Percentiles rank a stretch among this genome's conserved stretches.
Evolutionary conservation across 1,140 invertebrate species (phyloP).

Genomic region (Sminthurides bifidus): DNA sequence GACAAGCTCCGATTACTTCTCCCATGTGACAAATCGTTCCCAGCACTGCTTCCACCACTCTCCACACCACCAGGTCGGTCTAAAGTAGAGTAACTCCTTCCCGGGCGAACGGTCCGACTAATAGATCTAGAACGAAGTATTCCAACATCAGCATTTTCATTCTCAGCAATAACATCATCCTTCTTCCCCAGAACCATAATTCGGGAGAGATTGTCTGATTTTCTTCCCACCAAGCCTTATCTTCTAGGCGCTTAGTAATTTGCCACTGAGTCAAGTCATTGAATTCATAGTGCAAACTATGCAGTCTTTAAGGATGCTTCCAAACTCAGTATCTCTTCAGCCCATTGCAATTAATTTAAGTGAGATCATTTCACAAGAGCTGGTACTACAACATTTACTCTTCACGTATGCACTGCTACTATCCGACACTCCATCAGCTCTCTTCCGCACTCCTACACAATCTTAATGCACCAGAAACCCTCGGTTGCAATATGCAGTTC

Average conservation of each 20-base stretch:
- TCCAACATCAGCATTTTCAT: background rate
- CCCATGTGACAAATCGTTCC: conserved; percentile 5
- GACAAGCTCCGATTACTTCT: conserved; percentile 12
- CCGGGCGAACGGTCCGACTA: conserved; percentile 15
- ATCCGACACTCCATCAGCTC: too few species aligned
- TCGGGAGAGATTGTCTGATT: too few species aligned
- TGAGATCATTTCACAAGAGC: too few species aligned
- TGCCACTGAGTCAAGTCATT: background rate
- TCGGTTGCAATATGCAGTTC: too few species aligned
- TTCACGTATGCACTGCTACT: too few species aligned
- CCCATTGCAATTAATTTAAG: too few species aligned
- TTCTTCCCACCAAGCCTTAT: background rate
- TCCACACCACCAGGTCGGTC: conserved; percentile 11
- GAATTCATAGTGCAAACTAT: background rate
- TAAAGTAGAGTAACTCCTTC: conserved; percentile 21
- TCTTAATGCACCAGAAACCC: too few species aligned
- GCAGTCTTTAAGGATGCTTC: background rate
- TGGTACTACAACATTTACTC: too few species aligned
- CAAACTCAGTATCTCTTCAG: too few species aligned
- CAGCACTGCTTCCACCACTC: conserved; percentile 12
- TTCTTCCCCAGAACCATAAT: background rate
- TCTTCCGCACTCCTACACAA: too few species aligned
- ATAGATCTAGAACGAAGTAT: conserved; percentile 12
- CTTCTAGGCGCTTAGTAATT: background rate
- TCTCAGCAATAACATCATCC: background rate